Percentiles rank a stretch among this genome's conserved stretches.
Evolutionary conservation across 1,140 invertebrate species (phyloP).

Genomic region (Neodiprion virginianus): DNA sequence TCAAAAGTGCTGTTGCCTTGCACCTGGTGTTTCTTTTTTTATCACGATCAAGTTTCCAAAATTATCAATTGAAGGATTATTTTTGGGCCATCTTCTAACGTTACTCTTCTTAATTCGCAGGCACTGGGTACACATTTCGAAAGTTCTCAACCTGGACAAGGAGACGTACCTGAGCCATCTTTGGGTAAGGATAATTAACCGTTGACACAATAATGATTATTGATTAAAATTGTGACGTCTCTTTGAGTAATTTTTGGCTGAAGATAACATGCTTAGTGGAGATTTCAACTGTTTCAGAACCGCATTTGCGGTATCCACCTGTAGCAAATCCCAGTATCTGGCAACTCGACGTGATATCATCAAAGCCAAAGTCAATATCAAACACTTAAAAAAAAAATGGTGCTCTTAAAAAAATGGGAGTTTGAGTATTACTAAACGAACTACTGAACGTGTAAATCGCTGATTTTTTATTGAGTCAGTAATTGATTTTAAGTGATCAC

Average conservation of each 20-base stretch:
- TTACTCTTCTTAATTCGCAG: too few species aligned
- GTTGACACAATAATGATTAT: not conserved
- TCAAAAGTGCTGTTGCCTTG: slow-evolving; percentile 11
- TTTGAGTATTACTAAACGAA: not conserved
- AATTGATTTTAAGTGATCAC: too few species aligned
- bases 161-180: not conserved
- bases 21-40: slow-evolving; percentile 32
- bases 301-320: slow-evolving; percentile 43
- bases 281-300: slow-evolving; percentile 41
- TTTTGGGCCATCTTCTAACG: not conserved
- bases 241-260: not conserved
- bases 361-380: slow-evolving; percentile 36
- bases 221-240: not conserved
- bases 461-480: not conserved
- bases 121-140: not conserved
- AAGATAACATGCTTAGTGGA: not conserved
- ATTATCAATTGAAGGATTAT: slow-evolving; percentile 19
- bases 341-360: slow-evolving; percentile 43
- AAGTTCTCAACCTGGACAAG: not conserved
- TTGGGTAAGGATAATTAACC: slow-evolving; percentile 15
- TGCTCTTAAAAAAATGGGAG: not conserved
- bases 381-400: not conserved
- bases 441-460: not conserved
- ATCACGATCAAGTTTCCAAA: slow-evolving; percentile 14
- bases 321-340: slow-evolving; percentile 34